A percentile compares a stretch with the other conserved stretches of the same genome.
Evolutionary conservation across 2,113 vertebrate genomes (phyloP).

Genomic region (Lasiurus cinereus): DNA sequence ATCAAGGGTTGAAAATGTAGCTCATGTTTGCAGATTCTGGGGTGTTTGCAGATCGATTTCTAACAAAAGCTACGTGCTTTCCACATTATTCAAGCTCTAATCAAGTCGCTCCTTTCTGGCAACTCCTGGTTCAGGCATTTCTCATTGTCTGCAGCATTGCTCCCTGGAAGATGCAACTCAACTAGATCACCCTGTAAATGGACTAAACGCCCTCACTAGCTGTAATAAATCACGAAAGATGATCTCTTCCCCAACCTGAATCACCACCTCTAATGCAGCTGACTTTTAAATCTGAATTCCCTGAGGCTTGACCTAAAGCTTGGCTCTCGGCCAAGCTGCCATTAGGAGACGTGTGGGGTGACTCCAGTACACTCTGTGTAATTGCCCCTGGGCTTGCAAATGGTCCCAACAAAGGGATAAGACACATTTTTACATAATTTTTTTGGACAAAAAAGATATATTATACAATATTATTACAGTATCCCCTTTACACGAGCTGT

Average conservation of each 20-base stretch:
- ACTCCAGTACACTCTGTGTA: conserved; percentile 63
- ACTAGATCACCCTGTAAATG: conserved; percentile 67
- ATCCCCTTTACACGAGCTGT: neutral
- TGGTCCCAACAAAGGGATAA: conserved; percentile 56
- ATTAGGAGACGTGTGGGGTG: conserved; percentile 73
- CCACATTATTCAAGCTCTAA: neutral
- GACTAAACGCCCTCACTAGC: neutral
- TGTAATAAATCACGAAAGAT: conserved; percentile 77
- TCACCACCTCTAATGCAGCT: conserved; percentile 76
- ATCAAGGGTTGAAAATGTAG: neutral
- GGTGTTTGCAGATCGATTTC: neutral
- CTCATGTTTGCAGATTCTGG: conserved; percentile 38
- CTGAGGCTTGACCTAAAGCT: conserved; percentile 70
- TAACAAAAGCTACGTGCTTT: conserved; percentile 36
- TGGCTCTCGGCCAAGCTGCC: conserved; percentile 76
- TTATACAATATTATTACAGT: conserved; percentile 40
- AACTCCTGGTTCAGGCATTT: conserved; percentile 58
- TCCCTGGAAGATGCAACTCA: conserved; percentile 50
- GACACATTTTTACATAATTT: conserved; percentile 55
- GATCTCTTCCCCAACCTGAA: conserved; percentile 64
- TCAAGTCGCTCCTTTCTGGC: neutral
- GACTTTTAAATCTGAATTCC: conserved; percentile 80
- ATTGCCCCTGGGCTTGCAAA: conserved; percentile 74
- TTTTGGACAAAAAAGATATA: neutral
- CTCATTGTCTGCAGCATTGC: conserved; percentile 39